Evolutionary conservation across 2,113 vertebrate species (phyloP).

Genomic region (Pollimyrus isidori): DNA sequence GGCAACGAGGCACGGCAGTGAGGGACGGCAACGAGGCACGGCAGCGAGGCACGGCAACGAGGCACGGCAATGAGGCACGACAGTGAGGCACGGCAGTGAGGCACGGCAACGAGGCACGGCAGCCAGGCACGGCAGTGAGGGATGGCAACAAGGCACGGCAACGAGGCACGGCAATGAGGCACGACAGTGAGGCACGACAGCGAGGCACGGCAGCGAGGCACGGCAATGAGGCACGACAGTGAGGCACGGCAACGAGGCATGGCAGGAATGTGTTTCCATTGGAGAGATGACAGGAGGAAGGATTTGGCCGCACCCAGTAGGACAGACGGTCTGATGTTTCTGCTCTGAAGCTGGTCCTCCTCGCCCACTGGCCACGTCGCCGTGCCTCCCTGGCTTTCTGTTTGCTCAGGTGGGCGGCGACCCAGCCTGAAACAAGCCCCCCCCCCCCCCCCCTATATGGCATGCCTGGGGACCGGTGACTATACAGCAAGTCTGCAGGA

Average conservation of each 20-base stretch:
- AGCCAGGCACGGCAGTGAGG: slow-evolving; percentile 67
- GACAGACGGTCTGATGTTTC: slow-evolving; percentile 73
- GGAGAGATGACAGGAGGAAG: slow-evolving; percentile 69
- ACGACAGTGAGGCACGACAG: slow-evolving; percentile 68
- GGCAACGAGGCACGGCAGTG: slow-evolving; percentile 42
- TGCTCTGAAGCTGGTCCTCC: slow-evolving; percentile 63
- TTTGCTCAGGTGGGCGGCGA: slow-evolving; percentile 87
- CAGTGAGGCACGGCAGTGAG: no score
- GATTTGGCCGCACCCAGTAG: slow-evolving; percentile 49
- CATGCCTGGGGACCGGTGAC: slow-evolving; percentile 80
- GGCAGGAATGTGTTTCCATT: slow-evolving; percentile 83
- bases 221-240: no score
- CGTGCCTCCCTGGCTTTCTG: slow-evolving; percentile 44
- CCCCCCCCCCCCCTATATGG: slow-evolving; percentile 55
- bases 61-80: no score
- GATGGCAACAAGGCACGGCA: no score
- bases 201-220: no score
- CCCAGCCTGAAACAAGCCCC: slow-evolving; percentile 33
- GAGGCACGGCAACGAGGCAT: no score
- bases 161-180: slow-evolving; percentile 66
- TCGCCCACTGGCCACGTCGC: slow-evolving; percentile 58
- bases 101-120: slow-evolving; percentile 65
- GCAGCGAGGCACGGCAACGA: no score
- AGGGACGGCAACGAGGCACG: no score
- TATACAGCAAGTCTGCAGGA: slow-evolving; percentile 70